Base-by-base conservation (phyloP, 2,888 invertebrate species). In the Apamea monoglypha region DNA sequence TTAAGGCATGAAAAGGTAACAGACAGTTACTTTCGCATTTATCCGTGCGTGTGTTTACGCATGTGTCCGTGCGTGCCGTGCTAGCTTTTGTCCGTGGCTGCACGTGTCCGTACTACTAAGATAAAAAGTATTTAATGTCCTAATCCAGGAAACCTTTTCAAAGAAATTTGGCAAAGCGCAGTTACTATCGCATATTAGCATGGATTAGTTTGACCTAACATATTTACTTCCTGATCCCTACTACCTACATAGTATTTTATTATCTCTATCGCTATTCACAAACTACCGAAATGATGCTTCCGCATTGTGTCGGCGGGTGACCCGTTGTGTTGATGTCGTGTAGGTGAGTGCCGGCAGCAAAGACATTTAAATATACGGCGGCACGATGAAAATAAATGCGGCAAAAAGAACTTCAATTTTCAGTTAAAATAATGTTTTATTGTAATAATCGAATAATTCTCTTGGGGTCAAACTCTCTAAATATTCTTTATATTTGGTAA, bases 391-490 rank as follows among this genome's bases (percentile, higher is more conserved):
- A 47, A 69, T 29, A 32, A 29, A 44, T 7, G 29, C 61, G 14
- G 29, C n/a, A 53, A 76, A 53, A 40, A 72, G 79, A n/a, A 69
- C 25, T 40, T 56, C 18, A 47, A 25, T 40, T 68, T n/a, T 36
- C n/a, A 63, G 47, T 53, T 75, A 86, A 70, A 80, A 78, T 40
- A 75, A 50, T 40, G 69, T 88, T 89, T 92, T 93, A 88, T 92
- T 92, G 86, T 96, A 95, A 86, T 94, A 89, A 71, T 94, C 86
- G 90, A 91, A 94, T 64, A 96, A 91, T 84, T 95, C 91, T 84
- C 87, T 91, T 53, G 92, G 76, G 50, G 94, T 77, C 74, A 96
- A 92, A 81, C 92, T 94, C 85, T 96, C 94, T 87, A 96, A 92
- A 91, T 95, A 96, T 78, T 87, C 86, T 88, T 90, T 94, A 86